phyloP scores from a whole-genome alignment of 2,113 vertebrate genomes.

The Amphilophus citrinellus region DNA sequence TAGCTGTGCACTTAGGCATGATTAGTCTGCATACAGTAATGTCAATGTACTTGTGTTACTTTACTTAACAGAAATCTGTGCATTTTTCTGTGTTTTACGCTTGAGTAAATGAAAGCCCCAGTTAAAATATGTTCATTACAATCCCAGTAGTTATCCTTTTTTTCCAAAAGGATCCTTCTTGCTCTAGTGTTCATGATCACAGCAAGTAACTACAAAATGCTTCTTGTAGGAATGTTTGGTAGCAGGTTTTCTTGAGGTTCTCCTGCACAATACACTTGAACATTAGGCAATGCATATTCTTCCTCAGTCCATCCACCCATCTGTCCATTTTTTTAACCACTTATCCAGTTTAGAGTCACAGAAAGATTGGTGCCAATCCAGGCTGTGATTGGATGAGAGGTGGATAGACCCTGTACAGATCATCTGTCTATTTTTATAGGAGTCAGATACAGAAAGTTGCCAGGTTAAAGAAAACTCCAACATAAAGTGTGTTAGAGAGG shows the following conservation, averaged over 20 bases:
- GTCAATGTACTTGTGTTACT: neutral
- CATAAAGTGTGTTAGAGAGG: neutral
- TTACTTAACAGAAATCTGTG: neutral
- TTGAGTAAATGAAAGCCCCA: neutral
- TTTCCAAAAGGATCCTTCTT: neutral
- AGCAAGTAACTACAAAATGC: neutral
- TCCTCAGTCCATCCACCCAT: neutral
- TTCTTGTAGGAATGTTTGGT: neutral
- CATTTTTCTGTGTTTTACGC: neutral
- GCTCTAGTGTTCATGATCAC: slow-evolving; percentile 2
- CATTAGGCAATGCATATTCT: neutral
- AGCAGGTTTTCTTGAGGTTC: neutral
- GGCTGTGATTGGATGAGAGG: neutral
- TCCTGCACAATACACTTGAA: neutral
- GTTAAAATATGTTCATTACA: neutral
- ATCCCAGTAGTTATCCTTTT: neutral
- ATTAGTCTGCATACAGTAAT: neutral
- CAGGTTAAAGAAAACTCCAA: too few relatives aligned
- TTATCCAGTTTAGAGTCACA: neutral
- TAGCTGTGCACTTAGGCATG: neutral
- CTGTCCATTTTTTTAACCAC: neutral
- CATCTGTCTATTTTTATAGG: neutral
- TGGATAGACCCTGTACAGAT: neutral
- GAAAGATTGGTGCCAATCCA: neutral
- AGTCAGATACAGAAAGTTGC: neutral